phyloP scores from a whole-genome alignment of 2,797 vertebrate species.

The Botia kubotai region DNA sequence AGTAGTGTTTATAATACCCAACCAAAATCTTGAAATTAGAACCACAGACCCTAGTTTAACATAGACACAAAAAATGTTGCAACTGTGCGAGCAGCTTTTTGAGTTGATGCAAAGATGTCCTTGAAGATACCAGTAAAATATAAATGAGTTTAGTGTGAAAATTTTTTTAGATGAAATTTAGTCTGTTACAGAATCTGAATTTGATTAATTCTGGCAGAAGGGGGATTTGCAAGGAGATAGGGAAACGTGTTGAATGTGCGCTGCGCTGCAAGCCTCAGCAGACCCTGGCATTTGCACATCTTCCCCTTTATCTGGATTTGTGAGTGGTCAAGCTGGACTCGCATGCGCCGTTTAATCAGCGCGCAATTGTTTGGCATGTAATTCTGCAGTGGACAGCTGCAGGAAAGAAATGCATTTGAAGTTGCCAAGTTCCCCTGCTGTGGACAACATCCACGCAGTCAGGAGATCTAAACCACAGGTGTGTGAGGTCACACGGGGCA shows the following conservation, averaged over 20 bases:
- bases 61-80: background rate
- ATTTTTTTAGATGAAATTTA: slow-evolving; percentile 9
- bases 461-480: slow-evolving; percentile 1
- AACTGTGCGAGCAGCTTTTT: background rate
- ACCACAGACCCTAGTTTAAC: too few species aligned
- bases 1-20: background rate
- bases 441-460: background rate
- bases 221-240: background rate
- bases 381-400: background rate
- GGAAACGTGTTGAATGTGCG: slow-evolving; percentile 7
- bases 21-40: background rate
- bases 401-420: background rate
- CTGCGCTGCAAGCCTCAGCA: background rate
- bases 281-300: background rate
- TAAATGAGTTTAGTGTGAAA: background rate
- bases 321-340: background rate
- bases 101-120: background rate
- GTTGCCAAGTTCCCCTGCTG: background rate
- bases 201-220: background rate
- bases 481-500: background rate
- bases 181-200: background rate
- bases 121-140: background rate
- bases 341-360: background rate
- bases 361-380: background rate
- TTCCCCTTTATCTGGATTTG: slow-evolving; percentile 14